These are phyloP conservation scores for Chlamydotis undulata DNA, from an alignment of 2,113 vertebrate genomes.

Conservation along the genomic window DNA sequence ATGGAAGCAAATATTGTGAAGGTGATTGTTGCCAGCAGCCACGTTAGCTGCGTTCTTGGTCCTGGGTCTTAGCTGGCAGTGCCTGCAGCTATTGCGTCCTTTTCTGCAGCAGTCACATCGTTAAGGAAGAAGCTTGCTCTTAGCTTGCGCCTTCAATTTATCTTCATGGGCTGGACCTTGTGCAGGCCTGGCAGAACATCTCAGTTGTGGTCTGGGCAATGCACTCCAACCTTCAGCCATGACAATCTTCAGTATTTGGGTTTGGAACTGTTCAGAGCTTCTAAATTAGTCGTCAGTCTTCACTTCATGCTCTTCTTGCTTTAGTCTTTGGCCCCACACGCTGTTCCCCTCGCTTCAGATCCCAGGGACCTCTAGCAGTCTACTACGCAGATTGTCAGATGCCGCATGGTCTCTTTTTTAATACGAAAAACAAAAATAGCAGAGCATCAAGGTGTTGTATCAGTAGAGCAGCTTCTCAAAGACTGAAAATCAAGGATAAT, in stretches of 20 bases:
- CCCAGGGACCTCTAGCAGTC: not conserved
- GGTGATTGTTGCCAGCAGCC: not conserved
- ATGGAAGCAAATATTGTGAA: not conserved
- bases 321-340: not conserved
- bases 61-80: not conserved
- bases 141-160: not conserved
- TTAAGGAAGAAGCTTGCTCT: not conserved
- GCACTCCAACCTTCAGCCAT: not conserved
- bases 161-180: not conserved
- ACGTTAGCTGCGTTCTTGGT: accelerated
- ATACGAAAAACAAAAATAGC: not conserved
- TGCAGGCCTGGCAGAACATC: not conserved
- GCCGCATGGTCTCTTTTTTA: not conserved
- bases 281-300: accelerated
- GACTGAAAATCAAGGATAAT: not conserved
- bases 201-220: not conserved
- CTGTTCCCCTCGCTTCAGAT: not conserved
- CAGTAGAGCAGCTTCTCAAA: not conserved
- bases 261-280: not conserved
- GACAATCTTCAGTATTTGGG: accelerated
- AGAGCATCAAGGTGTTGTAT: accelerated
- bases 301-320: not conserved
- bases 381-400: not conserved
- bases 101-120: accelerated
- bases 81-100: not conserved